Conservation (phyloP, 2,113 vertebrate species). For the Thinocorus orbignyianus region DNA sequence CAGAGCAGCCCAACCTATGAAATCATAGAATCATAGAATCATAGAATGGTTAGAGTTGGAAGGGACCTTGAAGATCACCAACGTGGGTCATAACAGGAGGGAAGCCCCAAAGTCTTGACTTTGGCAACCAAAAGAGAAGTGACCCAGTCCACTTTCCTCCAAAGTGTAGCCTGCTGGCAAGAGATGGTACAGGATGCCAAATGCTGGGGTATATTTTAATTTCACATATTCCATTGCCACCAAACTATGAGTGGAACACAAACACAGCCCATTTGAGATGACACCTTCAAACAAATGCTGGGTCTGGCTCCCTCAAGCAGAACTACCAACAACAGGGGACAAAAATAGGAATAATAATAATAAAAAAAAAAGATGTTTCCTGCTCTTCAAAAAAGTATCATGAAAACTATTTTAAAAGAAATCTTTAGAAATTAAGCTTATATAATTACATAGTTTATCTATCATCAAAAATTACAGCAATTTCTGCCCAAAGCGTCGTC, state of each 20-base stretch:
- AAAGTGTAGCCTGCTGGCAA: accelerated
- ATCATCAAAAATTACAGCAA: not conserved
- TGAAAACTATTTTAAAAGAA: not conserved
- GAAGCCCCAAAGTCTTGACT: not conserved
- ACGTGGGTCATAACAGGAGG: too few relatives aligned
- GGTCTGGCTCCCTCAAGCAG: not conserved
- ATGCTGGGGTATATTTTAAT: too few relatives aligned
- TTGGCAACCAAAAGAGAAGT: too few relatives aligned
- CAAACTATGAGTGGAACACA: accelerated
- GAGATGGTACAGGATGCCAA: not conserved
- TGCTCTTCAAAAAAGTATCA: not conserved
- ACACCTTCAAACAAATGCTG: not conserved
- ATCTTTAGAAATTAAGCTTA: not conserved
- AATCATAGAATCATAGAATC: too few relatives aligned
- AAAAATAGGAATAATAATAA: too few relatives aligned
- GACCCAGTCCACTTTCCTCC: too few relatives aligned
- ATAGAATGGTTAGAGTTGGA: too few relatives aligned
- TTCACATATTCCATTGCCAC: not conserved
- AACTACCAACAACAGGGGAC: too few relatives aligned
- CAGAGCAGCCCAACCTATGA: not conserved
- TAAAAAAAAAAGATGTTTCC: too few relatives aligned
- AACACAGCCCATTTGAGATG: accelerated
- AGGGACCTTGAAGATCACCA: too few relatives aligned
- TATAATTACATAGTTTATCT: not conserved
- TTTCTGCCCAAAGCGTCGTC: not conserved